Evolutionary conservation across 2,797 vertebrate species (phyloP).

Genomic region (Caiman crocodilus): DNA sequence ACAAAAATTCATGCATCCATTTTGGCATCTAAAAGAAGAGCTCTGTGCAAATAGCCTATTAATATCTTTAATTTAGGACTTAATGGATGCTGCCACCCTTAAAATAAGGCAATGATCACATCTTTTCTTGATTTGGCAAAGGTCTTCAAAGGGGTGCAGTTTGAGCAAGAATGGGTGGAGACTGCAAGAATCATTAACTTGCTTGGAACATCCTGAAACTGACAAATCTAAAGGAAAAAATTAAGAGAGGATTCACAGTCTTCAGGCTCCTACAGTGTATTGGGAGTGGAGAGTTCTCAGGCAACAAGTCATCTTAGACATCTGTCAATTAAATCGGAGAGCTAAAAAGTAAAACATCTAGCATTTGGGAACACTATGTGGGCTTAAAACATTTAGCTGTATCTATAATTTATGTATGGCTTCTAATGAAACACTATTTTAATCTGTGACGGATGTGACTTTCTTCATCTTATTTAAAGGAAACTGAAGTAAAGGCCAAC

Average conservation of each 20-base stretch:
- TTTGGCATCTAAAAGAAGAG: background rate
- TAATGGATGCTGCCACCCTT: background rate
- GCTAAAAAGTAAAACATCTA: background rate
- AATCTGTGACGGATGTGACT: background rate
- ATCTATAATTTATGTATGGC: background rate
- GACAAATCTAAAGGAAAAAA: slow-evolving; percentile 8
- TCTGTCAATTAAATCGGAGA: background rate
- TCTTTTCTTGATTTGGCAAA: slow-evolving; percentile 18
- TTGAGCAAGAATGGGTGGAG: slow-evolving; percentile 50
- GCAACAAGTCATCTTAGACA: background rate
- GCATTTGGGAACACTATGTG: background rate
- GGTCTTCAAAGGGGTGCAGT: slow-evolving; percentile 7
- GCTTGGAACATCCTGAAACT: slow-evolving; percentile 29
- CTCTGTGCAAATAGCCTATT: background rate
- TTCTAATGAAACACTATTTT: background rate
- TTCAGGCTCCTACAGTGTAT: background rate
- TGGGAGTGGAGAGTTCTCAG: slow-evolving; percentile 25
- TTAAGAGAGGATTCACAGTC: background rate
- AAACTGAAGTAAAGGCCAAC: background rate
- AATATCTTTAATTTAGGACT: background rate
- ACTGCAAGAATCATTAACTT: slow-evolving; percentile 16
- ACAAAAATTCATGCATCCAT: background rate
- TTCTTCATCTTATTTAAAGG: background rate
- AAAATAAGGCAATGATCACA: background rate
- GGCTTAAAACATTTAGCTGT: background rate